A percentile compares a stretch with the other conserved stretches of the same genome.
Conservation (phyloP, 2,797 vertebrate genomes). For the Premnoplex brunnescens region DNA sequence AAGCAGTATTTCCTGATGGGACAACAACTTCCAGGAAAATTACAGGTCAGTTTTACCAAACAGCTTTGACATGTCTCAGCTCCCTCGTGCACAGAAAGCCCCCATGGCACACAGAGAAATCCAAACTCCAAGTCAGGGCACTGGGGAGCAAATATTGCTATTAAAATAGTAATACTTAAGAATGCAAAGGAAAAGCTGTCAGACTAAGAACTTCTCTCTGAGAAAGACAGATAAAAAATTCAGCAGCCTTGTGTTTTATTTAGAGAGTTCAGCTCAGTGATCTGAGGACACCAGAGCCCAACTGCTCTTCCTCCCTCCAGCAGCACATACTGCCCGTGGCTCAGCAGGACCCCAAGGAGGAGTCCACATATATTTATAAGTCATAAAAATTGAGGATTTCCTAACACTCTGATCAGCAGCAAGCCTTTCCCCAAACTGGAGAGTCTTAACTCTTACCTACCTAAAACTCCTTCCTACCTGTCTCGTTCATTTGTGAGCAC, state of each 20-base stretch:
- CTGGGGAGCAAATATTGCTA: neutral
- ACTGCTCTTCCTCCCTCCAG: neutral
- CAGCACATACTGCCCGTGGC: fast-evolving
- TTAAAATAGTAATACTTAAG: neutral
- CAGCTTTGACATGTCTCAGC: neutral
- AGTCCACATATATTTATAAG: neutral
- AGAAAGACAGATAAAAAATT: neutral
- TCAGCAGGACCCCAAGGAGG: neutral
- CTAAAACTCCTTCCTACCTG: neutral
- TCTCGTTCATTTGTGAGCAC: neutral
- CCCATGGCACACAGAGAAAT: neutral
- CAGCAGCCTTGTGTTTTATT: neutral
- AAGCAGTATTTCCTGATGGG: neutral
- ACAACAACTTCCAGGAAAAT: neutral
- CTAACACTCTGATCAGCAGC: neutral
- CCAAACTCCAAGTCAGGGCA: neutral
- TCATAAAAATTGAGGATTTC: neutral
- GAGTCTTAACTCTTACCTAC: neutral
- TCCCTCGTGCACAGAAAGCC: neutral
- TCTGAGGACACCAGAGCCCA: neutral
- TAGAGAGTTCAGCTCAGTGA: neutral
- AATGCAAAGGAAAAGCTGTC: neutral
- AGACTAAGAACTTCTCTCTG: neutral
- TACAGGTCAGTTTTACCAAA: neutral
- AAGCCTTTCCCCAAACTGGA: neutral